phyloP scores from a whole-genome alignment of 1,140 invertebrate species.

The Hylaeus anthracinus region DNA sequence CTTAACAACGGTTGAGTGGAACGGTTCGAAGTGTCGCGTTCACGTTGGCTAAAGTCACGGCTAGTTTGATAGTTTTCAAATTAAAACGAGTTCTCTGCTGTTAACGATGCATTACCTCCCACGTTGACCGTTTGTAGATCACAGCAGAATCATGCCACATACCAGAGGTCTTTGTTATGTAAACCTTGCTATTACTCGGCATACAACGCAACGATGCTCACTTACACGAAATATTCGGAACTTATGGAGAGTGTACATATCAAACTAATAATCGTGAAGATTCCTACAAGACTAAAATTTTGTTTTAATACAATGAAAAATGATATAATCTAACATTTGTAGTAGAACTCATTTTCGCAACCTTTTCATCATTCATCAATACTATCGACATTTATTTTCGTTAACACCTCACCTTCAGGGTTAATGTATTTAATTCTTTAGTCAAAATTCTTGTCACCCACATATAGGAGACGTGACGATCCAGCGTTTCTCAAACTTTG shows the following conservation, averaged over 20 bases:
- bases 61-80: slow-evolving; percentile 14
- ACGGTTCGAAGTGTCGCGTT: neutral
- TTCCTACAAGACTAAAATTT: neutral
- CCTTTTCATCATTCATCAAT: no score
- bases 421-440: no score
- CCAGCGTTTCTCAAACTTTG: no score
- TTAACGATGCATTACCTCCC: slow-evolving; percentile 22
- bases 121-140: slow-evolving; percentile 14
- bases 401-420: no score
- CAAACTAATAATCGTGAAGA: no score
- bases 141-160: slow-evolving; percentile 8
- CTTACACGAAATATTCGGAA: neutral
- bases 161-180: slow-evolving; percentile 21
- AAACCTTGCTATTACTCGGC: slow-evolving; percentile 12
- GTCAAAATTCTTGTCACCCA: no score
- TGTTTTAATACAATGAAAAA: neutral
- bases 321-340: no score
- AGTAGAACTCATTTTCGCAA: no score
- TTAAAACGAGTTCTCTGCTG: neutral
- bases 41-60: neutral
- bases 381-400: no score
- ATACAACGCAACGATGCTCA: neutral
- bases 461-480: no score
- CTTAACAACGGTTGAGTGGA: neutral
- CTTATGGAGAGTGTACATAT: neutral